Evolutionary conservation across 2,888 invertebrate species (phyloP).

Genomic region (Drosophila tripunctata): DNA sequence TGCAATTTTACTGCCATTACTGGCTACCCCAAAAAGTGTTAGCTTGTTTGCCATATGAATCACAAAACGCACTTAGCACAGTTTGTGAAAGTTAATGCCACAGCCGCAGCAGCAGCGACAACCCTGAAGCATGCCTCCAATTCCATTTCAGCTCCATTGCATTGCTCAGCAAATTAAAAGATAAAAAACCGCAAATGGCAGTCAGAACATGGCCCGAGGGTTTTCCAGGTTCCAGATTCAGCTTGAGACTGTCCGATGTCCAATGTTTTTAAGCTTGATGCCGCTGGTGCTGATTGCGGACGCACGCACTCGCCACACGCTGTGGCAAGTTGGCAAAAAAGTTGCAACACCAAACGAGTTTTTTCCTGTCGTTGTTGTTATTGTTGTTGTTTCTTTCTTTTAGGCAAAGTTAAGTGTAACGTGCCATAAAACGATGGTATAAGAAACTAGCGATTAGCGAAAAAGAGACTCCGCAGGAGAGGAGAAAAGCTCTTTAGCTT

Average conservation of each 20-base stretch:
- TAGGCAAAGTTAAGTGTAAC: constrained; percentile 61
- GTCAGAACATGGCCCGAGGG: constrained; percentile 48
- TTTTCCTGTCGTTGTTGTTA: constrained; percentile 4
- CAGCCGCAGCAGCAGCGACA: constrained; percentile 20
- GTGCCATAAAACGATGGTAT: constrained; percentile 55
- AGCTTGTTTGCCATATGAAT: constrained; percentile 49
- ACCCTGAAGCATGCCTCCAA: constrained; percentile 45
- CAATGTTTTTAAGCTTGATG: constrained; percentile 7
- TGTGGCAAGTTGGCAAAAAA: constrained; percentile 61
- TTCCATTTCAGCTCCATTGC: constrained; percentile 31
- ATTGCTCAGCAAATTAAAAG: constrained; percentile 49
- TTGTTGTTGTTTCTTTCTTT: constrained; percentile 32
- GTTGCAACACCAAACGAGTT: constrained; percentile 62
- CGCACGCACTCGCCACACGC: constrained; percentile 71
- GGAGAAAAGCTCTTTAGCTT: too few species aligned
- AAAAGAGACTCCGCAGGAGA: background rate
- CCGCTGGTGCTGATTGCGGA: constrained; percentile 50
- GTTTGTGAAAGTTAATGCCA: constrained; percentile 68
- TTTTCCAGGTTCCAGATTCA: constrained; percentile 19
- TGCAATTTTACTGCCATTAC: constrained; percentile 21
- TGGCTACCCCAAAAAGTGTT: background rate
- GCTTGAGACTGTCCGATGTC: constrained; percentile 19
- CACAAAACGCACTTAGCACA: constrained; percentile 71
- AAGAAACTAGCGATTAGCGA: constrained; percentile 36
- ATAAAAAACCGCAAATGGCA: constrained; percentile 53